Conservation (phyloP, 2,888 invertebrate species). For the Epinotia demarniana region DNA sequence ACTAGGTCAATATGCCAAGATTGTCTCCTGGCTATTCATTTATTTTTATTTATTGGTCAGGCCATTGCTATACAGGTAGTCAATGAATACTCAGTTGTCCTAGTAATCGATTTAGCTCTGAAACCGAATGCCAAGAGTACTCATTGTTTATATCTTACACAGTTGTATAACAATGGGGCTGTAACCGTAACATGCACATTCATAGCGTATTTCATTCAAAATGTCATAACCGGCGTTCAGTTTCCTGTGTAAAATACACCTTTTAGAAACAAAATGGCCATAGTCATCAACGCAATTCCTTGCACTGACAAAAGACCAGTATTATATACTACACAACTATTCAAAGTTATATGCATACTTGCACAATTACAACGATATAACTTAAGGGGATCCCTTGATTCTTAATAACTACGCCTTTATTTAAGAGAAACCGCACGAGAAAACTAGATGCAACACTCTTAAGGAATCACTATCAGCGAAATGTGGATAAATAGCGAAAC, state of each 20-base stretch:
- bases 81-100: neutral
- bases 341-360: neutral
- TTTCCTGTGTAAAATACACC: neutral
- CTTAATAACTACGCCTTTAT: no score
- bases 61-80: neutral
- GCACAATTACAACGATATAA: neutral
- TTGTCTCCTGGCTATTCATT: neutral
- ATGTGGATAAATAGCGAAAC: no score
- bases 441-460: no score
- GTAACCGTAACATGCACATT: constrained; percentile 5
- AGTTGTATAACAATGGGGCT: neutral
- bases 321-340: neutral
- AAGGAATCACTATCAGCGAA: no score
- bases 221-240: neutral
- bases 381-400: no score
- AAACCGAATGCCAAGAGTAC: constrained; percentile 2
- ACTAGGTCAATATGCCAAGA: constrained; percentile 5
- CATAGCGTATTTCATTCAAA: neutral
- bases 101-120: neutral
- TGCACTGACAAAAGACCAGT: neutral
- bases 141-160: neutral
- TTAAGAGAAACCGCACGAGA: no score
- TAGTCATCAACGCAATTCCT: neutral
- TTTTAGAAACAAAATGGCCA: neutral
- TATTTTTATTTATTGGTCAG: neutral